phyloP scores from a whole-genome alignment of 2,888 invertebrate species.

The Calameuta idolon region DNA sequence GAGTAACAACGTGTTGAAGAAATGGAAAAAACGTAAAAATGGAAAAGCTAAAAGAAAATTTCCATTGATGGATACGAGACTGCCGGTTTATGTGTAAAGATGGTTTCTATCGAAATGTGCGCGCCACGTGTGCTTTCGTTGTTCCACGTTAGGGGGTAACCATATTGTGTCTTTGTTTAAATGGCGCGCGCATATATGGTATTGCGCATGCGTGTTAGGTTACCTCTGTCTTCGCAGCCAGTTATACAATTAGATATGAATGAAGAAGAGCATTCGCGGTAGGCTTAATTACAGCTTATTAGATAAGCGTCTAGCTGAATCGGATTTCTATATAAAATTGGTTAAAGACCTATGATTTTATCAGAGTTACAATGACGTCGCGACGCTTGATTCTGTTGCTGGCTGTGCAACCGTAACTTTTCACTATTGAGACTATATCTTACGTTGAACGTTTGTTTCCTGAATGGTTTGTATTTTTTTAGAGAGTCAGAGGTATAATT shows the following conservation, averaged over 20 bases:
- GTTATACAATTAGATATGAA: not conserved
- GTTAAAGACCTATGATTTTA: not conserved
- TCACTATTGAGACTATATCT: conserved; percentile 23
- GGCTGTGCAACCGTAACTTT: conserved; percentile 27
- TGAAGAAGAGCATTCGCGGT: not conserved
- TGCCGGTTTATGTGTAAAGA: conserved; percentile 37
- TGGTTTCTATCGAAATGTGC: not conserved
- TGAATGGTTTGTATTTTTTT: not conserved
- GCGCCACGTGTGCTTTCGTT: not conserved
- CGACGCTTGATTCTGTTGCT: conserved; percentile 9
- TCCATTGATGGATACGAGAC: conserved; percentile 29
- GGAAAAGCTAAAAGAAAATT: conserved; percentile 25
- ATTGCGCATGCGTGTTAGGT: not conserved
- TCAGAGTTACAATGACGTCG: not conserved
- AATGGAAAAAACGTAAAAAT: conserved; percentile 19
- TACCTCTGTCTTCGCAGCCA: conserved; percentile 23
- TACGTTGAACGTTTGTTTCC: not conserved
- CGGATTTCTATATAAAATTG: not conserved
- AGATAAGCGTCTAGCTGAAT: not conserved
- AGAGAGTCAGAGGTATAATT: not conserved
- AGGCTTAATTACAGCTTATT: not conserved
- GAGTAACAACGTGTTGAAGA: not conserved
- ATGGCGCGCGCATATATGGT: not conserved
- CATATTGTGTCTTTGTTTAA: not conserved
- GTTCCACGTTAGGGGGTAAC: not conserved